Base-by-base conservation (phyloP, 2,797 vertebrate genomes). In the Myripristis jacobus region DNA sequence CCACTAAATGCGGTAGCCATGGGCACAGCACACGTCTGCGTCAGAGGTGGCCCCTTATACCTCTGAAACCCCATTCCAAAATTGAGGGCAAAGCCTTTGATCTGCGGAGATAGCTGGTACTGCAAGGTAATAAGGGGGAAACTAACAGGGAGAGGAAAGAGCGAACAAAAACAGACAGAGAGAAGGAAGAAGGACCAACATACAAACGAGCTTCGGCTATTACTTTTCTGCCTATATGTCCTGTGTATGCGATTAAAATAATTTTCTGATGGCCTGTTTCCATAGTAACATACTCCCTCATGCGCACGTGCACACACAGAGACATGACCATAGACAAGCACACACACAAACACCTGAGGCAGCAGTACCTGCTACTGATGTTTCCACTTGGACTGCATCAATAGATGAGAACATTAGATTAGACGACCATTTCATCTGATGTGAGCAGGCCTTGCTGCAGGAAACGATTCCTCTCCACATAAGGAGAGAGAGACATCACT, bases 1-100 rank as follows among this genome's bases (percentile, higher is more conserved):
- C 48, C 19, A 50, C 58, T 75, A 66, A 85, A 81, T 59, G 36
- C 27, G 22, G 55, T 69, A 57, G 52, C 73, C 70, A 34, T 62
- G 65, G 52, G 22, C 41, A 60, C 29, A 36, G 60, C 76, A 75
- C 47, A 64, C 52, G 44, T 48, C 9, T 59, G 71, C 21, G 22
- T 75, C 80, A 60, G 8, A 70, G 57, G 25, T 48, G 27, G 55
- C 36, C 19, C 24, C 31, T 65, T 59, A 66, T 29, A 72, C 41
- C 66, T 74, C 55, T 54, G 31, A 74, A 74, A 75, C 25, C 63
- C 50, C 47, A 25, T 38, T 52, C 46, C n/a, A 62, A 84, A 79
- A 87, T 81, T 81, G 77, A 86, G 85, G 68, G 71, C 74, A 79
- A 59, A 82, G 74, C 66, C 73, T 85, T 79, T 83, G 80, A 86